Base-by-base conservation (phyloP, 1,140 invertebrate genomes). In the Camponotus floridanus region DNA sequence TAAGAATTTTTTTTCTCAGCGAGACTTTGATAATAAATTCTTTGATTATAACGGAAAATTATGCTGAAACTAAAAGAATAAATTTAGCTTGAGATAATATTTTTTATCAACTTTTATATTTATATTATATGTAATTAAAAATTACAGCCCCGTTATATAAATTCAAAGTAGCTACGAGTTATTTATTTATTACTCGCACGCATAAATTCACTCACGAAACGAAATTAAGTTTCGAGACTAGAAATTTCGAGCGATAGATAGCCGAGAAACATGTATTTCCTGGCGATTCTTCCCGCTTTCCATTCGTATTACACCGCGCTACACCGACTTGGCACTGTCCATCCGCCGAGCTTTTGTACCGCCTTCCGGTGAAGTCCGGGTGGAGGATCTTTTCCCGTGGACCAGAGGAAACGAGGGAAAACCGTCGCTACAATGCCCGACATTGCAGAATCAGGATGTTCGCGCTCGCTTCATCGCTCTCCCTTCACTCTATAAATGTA, bases 391-490 rank as follows among this genome's bases (percentile, higher is more conserved):
- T 76, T 81, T 71, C 15, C 80, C 65, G 61, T 42, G 70, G 68
- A 42, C 65, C 55, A 59, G 45, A 70, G 55, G 48, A 90, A 90
- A 88, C 80, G 79, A 81, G 86, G 86, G 88, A 65, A 91, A 90
- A 91, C 80, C 80, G 85, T 79, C 73, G 87, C 64, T 81, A 89
- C 90, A 91, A 91, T 91, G 59, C 78, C 68, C 36, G 73, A 87
- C 55, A 33, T 86, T 81, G 89, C 88, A 88, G 90, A 91, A 89
- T 84, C 90, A 87, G 88, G 86, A 92, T 91, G 89, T 91, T 88
- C 90, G 90, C 87, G 45, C 81, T 76, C 81, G 76, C 18, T 61
- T 39, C 42, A 83, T 48, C 61, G 73, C 45, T 76, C 45, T 78
- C 78, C 81, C 71, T 85, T 83, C 68, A 21, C 33, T 57, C 81